phyloP scores from a whole-genome alignment of 2,888 invertebrate species.

The Agapostemon virescens region DNA sequence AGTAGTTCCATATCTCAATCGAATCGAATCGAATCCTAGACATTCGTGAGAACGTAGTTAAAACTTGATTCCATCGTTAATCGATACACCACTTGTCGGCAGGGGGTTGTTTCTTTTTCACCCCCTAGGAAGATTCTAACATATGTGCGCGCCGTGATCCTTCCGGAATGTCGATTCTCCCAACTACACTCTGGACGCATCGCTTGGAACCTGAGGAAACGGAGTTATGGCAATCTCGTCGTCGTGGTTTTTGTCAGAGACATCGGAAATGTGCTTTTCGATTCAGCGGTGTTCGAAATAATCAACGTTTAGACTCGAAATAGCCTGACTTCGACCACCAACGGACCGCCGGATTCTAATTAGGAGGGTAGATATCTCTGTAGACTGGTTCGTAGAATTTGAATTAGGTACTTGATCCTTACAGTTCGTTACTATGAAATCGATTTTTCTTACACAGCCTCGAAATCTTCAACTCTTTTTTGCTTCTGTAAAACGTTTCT shows the following conservation, averaged over 20 bases:
- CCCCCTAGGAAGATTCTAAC: not conserved
- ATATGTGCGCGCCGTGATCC: not conserved
- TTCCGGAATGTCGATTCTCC: not conserved
- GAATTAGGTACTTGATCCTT: not conserved
- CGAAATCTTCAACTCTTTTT: not conserved
- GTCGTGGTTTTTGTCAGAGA: constrained; percentile 5
- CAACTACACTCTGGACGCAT: constrained; percentile 31
- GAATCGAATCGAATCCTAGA: not conserved
- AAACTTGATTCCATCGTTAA: not conserved
- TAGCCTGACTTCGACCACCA: not conserved
- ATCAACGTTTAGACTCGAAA: not conserved
- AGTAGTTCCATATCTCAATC: not conserved
- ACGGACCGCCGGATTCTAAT: not conserved
- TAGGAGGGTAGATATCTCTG: not conserved
- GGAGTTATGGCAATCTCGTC: constrained; percentile 23
- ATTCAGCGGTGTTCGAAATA: not conserved
- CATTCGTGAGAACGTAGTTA: not conserved
- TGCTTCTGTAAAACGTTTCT: not conserved
- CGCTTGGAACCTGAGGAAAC: constrained; percentile 45
- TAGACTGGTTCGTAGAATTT: not conserved
- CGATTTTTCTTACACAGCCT: not conserved
- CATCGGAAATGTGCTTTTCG: constrained; percentile 7
- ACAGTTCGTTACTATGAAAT: no score
- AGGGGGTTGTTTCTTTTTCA: no score
- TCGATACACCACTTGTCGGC: no score